Percentiles rank a stretch among this genome's conserved stretches.
Evolutionary conservation across 1,140 invertebrate genomes (phyloP).

Genomic region (Conus betulinus): DNA sequence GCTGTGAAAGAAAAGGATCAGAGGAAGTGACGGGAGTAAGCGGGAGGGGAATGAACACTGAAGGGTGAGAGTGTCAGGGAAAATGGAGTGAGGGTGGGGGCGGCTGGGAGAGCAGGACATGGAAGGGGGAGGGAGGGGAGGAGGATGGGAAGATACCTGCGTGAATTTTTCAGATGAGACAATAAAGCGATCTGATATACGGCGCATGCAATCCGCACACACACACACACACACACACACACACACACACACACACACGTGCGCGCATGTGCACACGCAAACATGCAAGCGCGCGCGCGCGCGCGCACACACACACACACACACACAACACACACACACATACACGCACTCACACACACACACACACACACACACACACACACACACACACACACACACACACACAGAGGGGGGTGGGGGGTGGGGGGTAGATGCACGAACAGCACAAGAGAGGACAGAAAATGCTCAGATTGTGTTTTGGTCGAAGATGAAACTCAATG

Average conservation of each 20-base stretch:
- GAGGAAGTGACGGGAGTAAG: too few species aligned
- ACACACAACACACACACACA: neutral
- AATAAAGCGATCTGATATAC: neutral
- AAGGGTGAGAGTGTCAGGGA: too few species aligned
- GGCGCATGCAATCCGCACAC: neutral
- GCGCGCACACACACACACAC: neutral
- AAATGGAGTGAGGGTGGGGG: too few species aligned
- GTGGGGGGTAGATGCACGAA: too few species aligned
- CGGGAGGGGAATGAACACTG: too few species aligned
- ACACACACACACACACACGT: slow-evolving; percentile 8
- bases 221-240: neutral
- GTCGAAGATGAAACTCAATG: too few species aligned
- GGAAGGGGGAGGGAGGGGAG: too few species aligned
- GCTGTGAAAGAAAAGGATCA: too few species aligned
- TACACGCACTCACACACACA: neutral
- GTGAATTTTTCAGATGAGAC: neutral
- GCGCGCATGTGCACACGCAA: neutral
- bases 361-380: slow-evolving; percentile 20
- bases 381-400: slow-evolving; percentile 15
- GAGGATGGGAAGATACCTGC: too few species aligned
- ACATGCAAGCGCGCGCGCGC: neutral
- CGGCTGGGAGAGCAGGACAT: too few species aligned
- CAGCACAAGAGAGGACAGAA: too few species aligned
- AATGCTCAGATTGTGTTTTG: too few species aligned
- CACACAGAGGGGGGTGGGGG: neutral